phyloP scores from a whole-genome alignment of 2,797 vertebrate genomes.

The Chloroceryle amazona region DNA sequence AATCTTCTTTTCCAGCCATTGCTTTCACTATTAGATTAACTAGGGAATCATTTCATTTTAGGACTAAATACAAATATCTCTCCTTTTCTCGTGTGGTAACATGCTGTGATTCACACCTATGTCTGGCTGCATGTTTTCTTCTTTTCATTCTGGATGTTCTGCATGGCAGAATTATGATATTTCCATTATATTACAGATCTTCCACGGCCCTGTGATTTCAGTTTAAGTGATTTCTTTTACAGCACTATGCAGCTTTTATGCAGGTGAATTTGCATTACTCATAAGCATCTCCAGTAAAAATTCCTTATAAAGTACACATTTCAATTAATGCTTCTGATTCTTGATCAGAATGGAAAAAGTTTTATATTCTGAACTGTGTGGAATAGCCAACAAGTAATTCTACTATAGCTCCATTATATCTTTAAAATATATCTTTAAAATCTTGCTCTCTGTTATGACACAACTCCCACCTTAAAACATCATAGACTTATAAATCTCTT shows the following conservation, averaged over 20 bases:
- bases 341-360: neutral
- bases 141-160: neutral
- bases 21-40: neutral
- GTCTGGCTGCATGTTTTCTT: neutral
- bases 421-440: conserved; percentile 13
- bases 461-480: neutral
- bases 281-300: neutral
- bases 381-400: neutral
- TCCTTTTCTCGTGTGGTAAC: neutral
- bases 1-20: neutral
- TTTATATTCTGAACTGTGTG: neutral
- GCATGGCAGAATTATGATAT: neutral
- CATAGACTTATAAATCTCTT: conserved; percentile 73
- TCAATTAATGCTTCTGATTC: conserved; percentile 35
- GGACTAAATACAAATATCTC: neutral
- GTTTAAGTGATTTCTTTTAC: neutral
- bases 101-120: neutral
- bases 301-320: neutral
- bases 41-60: neutral
- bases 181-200: neutral
- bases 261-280: neutral
- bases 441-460: conserved; percentile 46
- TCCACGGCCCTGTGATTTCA: neutral
- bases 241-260: neutral
- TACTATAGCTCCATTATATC: neutral